These are phyloP conservation scores for Steinernema hermaphroditum DNA, from an alignment of 2,888 invertebrate genomes.

Conservation along the genomic window DNA sequence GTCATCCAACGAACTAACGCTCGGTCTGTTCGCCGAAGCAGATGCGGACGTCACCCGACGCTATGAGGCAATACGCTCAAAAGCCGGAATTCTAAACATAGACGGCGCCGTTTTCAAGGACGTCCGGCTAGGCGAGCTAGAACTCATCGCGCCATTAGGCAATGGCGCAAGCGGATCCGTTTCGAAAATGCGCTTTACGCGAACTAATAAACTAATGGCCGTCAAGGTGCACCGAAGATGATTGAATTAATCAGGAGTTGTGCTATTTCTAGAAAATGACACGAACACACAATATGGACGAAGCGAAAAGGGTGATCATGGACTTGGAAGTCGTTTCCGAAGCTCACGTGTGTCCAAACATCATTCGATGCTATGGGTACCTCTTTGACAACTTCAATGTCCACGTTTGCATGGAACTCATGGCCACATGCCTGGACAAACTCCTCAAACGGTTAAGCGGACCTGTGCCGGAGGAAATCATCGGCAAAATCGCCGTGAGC, in stretches of 20 bases:
- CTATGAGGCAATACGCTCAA: neutral
- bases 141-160: neutral
- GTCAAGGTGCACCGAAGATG: neutral
- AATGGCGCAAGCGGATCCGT: conserved; percentile 23
- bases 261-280: conserved; percentile 44
- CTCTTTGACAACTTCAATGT: conserved; percentile 82
- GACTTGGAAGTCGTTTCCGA: conserved; percentile 97
- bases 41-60: conserved; percentile 16
- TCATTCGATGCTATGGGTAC: conserved; percentile 94
- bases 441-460: conserved; percentile 76
- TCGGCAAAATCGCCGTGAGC: conserved; percentile 96
- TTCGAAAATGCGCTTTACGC: conserved; percentile 1
- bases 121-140: neutral
- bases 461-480: conserved; percentile 91
- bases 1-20: conserved; percentile 10
- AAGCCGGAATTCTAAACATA: conserved; percentile 2
- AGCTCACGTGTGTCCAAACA: conserved; percentile 93
- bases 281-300: conserved; percentile 90
- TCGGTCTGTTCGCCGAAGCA: conserved; percentile 15
- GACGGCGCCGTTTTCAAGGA: conserved; percentile 3
- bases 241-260: neutral
- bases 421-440: conserved; percentile 98
- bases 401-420: conserved; percentile 99
- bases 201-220: conserved; percentile 23
- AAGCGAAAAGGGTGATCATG: conserved; percentile 96